Evolutionary conservation across 2,888 invertebrate species (phyloP).

Genomic region (Lithophane leautieri): DNA sequence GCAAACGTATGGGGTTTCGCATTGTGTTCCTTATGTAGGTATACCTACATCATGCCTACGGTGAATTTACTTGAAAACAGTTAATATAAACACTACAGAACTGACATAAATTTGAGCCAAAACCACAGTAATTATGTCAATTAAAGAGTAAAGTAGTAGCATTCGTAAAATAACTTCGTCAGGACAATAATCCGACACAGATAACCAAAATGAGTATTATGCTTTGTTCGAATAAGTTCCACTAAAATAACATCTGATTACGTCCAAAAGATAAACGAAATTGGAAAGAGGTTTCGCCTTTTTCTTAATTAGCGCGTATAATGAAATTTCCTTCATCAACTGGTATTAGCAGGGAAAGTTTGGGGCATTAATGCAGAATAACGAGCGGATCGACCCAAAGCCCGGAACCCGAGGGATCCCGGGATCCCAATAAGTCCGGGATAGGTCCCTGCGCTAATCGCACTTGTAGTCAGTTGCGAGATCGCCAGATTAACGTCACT

Average conservation of each 20-base stretch:
- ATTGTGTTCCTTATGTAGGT: background rate
- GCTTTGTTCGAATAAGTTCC: background rate
- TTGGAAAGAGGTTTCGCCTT: constrained; percentile 63
- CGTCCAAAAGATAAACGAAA: constrained; percentile 52
- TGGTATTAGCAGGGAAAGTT: constrained; percentile 83
- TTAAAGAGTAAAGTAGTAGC: background rate
- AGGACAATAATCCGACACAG: background rate
- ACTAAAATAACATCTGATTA: constrained; percentile 33
- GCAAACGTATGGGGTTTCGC: constrained; percentile 26
- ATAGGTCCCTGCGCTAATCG: constrained; percentile 77
- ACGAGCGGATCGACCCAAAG: constrained; percentile 82
- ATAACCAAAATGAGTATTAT: background rate
- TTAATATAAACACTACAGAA: background rate
- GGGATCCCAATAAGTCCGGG: constrained; percentile 75
- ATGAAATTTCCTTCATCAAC: constrained; percentile 82
- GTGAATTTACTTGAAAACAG: constrained; percentile 8
- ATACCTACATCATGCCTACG: background rate
- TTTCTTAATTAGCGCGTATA: constrained; percentile 79
- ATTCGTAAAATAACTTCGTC: background rate
- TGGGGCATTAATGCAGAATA: constrained; percentile 86
- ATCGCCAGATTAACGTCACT: constrained; percentile 76
- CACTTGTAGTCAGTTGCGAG: constrained; percentile 81
- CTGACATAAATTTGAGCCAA: background rate
- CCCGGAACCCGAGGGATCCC: constrained; percentile 74
- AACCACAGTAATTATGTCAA: background rate